Evolutionary conservation across 2,888 invertebrate species (phyloP), one percentile per base, ranked within the genome.

Genomic region (Tachina fera): DNA sequence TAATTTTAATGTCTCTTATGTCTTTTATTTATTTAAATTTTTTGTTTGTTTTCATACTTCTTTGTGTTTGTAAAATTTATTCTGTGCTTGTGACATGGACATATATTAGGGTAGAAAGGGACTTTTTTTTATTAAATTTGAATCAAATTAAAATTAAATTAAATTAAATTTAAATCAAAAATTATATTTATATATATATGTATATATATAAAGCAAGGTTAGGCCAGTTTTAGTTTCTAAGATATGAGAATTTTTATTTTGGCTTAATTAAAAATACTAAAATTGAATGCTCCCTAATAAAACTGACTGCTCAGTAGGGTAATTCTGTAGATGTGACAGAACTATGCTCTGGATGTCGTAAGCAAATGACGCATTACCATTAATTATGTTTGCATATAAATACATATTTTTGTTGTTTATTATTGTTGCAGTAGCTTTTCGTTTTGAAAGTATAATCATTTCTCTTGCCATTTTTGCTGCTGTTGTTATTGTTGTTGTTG

Each of bases 361-460:
- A 83, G 41, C 74, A 75, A 83, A 61, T 83, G 83, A 79, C 51
- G 78, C 71, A 76, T 79, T 71, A 72, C 76, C 86, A 83, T 86
- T 86, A 86, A 80, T 83, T 80, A 79, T 86, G 63, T 83, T 86
- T 76, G 65, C 65, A 61, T 67, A 67, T 65, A 56, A 53, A 14
- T 71, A 56, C 22, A n/a, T 43, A 9, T 77, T 43, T 19, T 53
- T 56, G 11, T 22, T 56, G 16, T 43, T 65, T 45, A 31, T 47
- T 47, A 9, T 67, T 49, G 10, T 22, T 58, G n/a, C 56, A 22
- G 49, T 56, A 45, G 80, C 45, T 74, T 79, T 68, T 19, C 45
- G 22, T 53, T 70, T 70, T 78, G 49, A 70, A 41, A 31, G 31
- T 70, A 11, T 61, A 78, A 19, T 67, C 13, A 22, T 72, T 45